These are phyloP conservation scores for Heliconius charithonia DNA, from an alignment of 2,888 invertebrate species.

Conservation along the genomic window DNA sequence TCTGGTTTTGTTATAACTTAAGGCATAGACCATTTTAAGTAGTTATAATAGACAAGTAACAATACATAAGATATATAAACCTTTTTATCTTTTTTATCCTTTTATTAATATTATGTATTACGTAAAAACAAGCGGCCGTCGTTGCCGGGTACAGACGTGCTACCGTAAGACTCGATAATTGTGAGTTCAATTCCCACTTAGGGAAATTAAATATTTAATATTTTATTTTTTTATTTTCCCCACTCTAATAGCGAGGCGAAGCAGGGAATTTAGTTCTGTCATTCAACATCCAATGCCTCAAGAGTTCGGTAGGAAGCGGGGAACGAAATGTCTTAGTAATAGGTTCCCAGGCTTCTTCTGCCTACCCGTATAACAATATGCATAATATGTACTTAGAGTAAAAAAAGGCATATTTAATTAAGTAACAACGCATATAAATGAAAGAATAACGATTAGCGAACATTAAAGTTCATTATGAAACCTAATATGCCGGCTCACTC, in stretches of 20 bases:
- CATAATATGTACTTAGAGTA: background rate
- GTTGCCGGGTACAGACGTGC: too few relatives aligned
- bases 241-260: too few relatives aligned
- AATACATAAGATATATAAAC: background rate
- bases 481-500: constrained; percentile 24
- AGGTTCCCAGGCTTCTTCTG: background rate
- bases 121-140: too few relatives aligned
- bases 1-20: background rate
- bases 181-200: too few relatives aligned
- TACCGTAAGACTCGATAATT: too few relatives aligned
- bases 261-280: too few relatives aligned
- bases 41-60: background rate
- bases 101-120: background rate
- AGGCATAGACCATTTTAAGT: background rate
- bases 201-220: too few relatives aligned
- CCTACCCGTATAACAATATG: too few relatives aligned
- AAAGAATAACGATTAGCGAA: background rate
- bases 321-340: too few relatives aligned
- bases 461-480: constrained; percentile 9
- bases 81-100: background rate
- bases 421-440: background rate
- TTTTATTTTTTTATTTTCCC: too few relatives aligned
- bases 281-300: too few relatives aligned
- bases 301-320: too few relatives aligned
- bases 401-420: background rate